Evolutionary conservation across 2,888 invertebrate species (phyloP).

Genomic region (Tipula confusa): DNA sequence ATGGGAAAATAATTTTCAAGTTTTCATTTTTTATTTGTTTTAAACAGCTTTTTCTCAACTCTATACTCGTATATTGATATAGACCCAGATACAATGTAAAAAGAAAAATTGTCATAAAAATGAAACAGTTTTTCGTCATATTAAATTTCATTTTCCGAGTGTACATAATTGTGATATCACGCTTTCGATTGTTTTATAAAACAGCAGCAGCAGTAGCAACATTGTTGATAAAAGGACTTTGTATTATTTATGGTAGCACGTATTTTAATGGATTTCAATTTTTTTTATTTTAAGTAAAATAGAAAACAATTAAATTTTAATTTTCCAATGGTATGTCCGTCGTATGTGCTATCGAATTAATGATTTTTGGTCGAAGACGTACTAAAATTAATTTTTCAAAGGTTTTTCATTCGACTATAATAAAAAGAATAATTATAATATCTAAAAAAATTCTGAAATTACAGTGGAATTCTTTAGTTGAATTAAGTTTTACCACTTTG

Average conservation of each 20-base stretch:
- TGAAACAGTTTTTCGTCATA: neutral
- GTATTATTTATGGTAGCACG: neutral
- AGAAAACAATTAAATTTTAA: too few relatives aligned
- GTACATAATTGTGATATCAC: neutral
- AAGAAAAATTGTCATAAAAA: neutral
- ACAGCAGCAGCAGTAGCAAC: neutral
- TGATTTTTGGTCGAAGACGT: too few relatives aligned
- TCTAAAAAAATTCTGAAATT: too few relatives aligned
- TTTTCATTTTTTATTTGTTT: neutral
- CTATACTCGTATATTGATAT: neutral
- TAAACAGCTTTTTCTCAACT: too few relatives aligned
- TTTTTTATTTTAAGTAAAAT: too few relatives aligned
- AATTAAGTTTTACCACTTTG: too few relatives aligned
- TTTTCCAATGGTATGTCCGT: too few relatives aligned
- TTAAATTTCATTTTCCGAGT: neutral
- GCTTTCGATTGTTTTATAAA: neutral
- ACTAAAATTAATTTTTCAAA: too few relatives aligned
- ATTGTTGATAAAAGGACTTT: neutral
- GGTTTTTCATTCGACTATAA: too few relatives aligned
- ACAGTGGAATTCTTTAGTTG: too few relatives aligned
- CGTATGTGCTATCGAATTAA: too few relatives aligned
- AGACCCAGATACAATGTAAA: neutral
- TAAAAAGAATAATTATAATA: too few relatives aligned
- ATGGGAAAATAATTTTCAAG: slow-evolving; percentile 25
- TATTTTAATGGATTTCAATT: neutral